A percentile compares a stretch with the other conserved stretches of the same genome.
Evolutionary conservation across 64 coral and sea anemone species (phyloP).

Genomic region (Stichodactyla helianthus): DNA sequence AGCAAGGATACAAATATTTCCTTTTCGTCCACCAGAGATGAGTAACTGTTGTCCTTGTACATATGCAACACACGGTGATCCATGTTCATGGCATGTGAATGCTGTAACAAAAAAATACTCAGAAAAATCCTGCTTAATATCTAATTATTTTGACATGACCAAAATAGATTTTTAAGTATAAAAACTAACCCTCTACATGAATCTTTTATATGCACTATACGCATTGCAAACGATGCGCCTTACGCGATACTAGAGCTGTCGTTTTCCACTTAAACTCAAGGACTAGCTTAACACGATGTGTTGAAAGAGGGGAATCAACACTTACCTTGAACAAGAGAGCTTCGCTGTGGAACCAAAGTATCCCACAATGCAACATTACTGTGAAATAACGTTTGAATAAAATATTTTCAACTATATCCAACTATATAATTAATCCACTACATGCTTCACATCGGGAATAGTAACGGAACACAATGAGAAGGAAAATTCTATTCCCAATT

Average conservation of each 20-base stretch:
- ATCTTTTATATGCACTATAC: too few species aligned
- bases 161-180: too few species aligned
- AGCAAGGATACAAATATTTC: constrained; percentile 92
- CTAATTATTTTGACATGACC: not conserved
- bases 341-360: constrained; percentile 65
- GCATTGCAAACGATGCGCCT: too few species aligned
- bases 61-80: constrained; percentile 82
- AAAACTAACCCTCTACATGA: too few species aligned
- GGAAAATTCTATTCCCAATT: too few species aligned
- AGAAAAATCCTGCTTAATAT: not conserved
- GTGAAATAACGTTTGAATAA: not conserved
- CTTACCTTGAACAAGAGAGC: constrained; percentile 83
- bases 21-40: constrained; percentile 88
- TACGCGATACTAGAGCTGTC: too few species aligned
- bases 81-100: constrained; percentile 90
- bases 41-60: constrained; percentile 84
- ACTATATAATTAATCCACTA: not conserved
- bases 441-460: not conserved
- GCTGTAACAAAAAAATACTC: constrained; percentile 37
- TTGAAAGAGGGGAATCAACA: not conserved
- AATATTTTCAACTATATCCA: not conserved
- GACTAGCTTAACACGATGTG: too few species aligned
- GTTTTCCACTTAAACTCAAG: too few species aligned
- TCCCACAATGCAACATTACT: constrained; percentile 96
- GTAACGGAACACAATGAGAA: not conserved